Evolutionary conservation across 1,140 invertebrate species (phyloP), one percentile per base, ranked within the genome.

Genomic region (Ladona fulva): DNA sequence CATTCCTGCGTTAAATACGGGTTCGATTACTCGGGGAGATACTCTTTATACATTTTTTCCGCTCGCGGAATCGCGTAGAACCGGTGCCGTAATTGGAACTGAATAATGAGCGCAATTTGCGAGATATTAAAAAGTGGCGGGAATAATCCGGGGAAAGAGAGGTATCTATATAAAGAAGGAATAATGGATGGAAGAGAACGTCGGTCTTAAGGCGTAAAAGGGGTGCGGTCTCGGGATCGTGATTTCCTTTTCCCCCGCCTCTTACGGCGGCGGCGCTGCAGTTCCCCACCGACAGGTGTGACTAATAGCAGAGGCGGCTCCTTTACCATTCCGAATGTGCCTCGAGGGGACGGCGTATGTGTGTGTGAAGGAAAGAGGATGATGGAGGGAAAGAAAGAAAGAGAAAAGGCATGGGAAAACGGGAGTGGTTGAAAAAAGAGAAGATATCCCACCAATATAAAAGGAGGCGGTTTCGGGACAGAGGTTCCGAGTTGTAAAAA

Each of bases 321-420:
- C 52, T 66, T 66, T 66, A 66, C 52, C 52, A 66, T 66, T 66
- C n/a, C 52, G 52, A 66, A 66, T 66, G 52, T 66, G 52, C 52
- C 52, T 37, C 52, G 52, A 66, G n/a, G 52, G 52, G 5, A 66
- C 3, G 3, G 52, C n/a, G 52, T 66, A 22, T 66, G 12, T 66
- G 52, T 66, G 52, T 22, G 52, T 19, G 52, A 6, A 12, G 5
- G 12, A 5, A 12, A 19, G 12, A 19, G 12, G 14, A 66, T 1
- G 16, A 66, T 16, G 14, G 12, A 6, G 52, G n/a, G 44, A 52
- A 10, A 52, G 44, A 52, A 19, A 52, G 44, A 19, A 19, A 52
- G 44, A 52, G 44, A 52, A 52, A 52, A 66, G 52, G 52, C 52
- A 16, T 66, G 52, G 52, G 52, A 66, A 66, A 66, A 66, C 52